Evolutionary conservation across 2,113 vertebrate genomes (phyloP).

Genomic region (Cairina moschata): DNA sequence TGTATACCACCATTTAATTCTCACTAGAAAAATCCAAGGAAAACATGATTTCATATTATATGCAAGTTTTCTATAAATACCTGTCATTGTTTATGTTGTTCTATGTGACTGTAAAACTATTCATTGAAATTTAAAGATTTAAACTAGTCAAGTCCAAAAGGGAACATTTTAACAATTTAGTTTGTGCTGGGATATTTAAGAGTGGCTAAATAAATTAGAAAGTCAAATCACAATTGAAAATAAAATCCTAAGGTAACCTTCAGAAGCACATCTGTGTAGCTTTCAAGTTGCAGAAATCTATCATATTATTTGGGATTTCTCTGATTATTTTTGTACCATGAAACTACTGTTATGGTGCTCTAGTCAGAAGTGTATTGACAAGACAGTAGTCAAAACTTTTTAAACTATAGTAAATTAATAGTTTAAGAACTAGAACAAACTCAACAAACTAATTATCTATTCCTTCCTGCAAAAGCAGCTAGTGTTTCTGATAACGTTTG

Average conservation of each 20-base stretch:
- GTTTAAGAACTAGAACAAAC: neutral
- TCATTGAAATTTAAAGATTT: neutral
- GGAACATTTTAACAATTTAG: neutral
- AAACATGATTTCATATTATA: neutral
- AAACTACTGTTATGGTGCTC: neutral
- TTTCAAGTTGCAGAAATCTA: neutral
- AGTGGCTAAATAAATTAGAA: neutral
- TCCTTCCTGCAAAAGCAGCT: neutral
- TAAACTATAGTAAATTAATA: slow-evolving; percentile 26
- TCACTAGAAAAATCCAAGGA: neutral
- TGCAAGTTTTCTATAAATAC: neutral
- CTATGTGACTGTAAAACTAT: neutral
- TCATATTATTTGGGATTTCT: neutral
- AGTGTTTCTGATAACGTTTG: neutral
- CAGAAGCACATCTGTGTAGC: neutral
- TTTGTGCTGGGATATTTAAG: neutral
- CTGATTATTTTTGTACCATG: neutral
- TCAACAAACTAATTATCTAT: neutral
- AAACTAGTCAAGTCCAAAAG: neutral
- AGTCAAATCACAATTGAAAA: slow-evolving; percentile 3
- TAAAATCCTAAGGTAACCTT: slow-evolving; percentile 6
- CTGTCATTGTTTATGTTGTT: neutral
- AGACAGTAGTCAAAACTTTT: neutral
- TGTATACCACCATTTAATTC: neutral
- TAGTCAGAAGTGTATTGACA: neutral